Conservation (phyloP, 2,888 invertebrate species). For the Lysandra bellargus region DNA sequence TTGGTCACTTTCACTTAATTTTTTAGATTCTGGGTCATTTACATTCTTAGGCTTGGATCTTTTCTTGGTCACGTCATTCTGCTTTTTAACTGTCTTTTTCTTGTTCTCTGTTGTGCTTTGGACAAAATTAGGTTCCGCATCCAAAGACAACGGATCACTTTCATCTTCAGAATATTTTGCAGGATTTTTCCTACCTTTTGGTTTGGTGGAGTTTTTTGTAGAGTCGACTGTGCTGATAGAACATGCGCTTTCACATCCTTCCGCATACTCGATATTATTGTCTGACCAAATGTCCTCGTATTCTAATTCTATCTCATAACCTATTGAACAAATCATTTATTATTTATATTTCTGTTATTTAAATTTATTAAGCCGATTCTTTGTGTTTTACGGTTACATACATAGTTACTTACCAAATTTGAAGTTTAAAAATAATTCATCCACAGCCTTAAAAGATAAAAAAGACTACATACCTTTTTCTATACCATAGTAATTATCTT, state of each 20-base stretch:
- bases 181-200: conserved; percentile 53
- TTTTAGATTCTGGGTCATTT: conserved; percentile 30
- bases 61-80: conserved; percentile 44
- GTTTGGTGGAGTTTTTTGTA: conserved; percentile 38
- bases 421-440: background rate
- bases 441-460: background rate
- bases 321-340: conserved; percentile 46
- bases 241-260: conserved; percentile 49
- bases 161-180: conserved; percentile 51
- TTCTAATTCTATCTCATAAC: conserved; percentile 73
- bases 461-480: conserved; percentile 74
- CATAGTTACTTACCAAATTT: background rate
- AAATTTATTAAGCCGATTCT: background rate
- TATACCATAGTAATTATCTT: conserved; percentile 81
- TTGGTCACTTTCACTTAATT: conserved; percentile 37
- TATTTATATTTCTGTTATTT: background rate
- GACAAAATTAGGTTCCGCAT: conserved; percentile 53
- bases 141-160: conserved; percentile 58
- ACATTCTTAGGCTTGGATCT: conserved; percentile 39
- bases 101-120: conserved; percentile 56
- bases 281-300: conserved; percentile 61
- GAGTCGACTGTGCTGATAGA: conserved; percentile 45
- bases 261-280: conserved; percentile 45
- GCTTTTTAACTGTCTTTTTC: conserved; percentile 45
- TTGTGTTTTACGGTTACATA: background rate